Conservation (phyloP, 2,113 vertebrate genomes). For the Nematolebias whitei region DNA sequence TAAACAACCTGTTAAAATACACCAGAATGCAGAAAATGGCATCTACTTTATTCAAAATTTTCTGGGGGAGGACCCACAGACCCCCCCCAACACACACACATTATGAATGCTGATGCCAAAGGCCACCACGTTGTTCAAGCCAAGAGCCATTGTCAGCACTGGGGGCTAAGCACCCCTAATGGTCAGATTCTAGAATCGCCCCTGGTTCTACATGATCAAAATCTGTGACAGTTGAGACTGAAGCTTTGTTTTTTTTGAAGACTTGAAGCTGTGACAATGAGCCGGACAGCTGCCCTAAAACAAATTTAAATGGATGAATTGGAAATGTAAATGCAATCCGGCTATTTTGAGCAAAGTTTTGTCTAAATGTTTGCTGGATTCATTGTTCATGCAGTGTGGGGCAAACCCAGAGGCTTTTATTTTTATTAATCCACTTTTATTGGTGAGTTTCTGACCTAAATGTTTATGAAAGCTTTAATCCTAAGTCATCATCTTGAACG, state of each 20-base stretch:
- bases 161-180: too few species aligned
- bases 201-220: conserved; percentile 36
- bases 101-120: too few species aligned
- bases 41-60: too few species aligned
- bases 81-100: too few species aligned
- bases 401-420: conserved; percentile 54
- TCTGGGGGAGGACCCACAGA: too few species aligned
- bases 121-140: too few species aligned
- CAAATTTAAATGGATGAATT: conserved; percentile 62
- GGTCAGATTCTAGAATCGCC: too few species aligned
- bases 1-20: too few species aligned
- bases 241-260: too few species aligned
- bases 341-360: conserved; percentile 40
- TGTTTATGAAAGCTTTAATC: conserved; percentile 19
- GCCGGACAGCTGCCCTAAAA: conserved; percentile 64
- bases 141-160: too few species aligned
- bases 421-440: conserved; percentile 47
- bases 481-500: neutral
- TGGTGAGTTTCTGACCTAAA: conserved; percentile 21
- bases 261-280: conserved; percentile 48
- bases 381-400: conserved; percentile 38
- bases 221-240: conserved; percentile 59
- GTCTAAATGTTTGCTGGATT: conserved; percentile 52
- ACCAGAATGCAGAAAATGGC: too few species aligned
- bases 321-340: conserved; percentile 56